Conservation (phyloP, 2,888 invertebrate genomes). For the Tuberolachnus salignus region DNA sequence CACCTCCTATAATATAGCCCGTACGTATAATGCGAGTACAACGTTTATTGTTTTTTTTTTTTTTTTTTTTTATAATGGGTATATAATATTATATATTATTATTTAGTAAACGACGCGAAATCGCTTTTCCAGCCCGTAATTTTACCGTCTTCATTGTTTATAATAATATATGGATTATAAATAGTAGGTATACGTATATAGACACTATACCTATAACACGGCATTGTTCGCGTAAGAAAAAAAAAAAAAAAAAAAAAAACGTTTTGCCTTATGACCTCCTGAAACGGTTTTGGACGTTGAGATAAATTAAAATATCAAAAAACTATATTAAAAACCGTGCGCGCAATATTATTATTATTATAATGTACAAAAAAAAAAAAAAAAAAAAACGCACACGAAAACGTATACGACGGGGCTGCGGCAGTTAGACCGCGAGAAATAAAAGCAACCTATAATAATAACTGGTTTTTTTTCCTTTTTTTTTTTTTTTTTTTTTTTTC, state of each 20-base stretch:
- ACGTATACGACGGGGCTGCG: too few relatives aligned
- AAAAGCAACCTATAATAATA: too few relatives aligned
- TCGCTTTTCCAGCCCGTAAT: conserved; percentile 27
- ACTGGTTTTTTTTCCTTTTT: too few relatives aligned
- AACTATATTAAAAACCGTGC: background rate
- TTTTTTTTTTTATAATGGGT: background rate
- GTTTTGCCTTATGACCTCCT: conserved; percentile 26
- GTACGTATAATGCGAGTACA: too few relatives aligned
- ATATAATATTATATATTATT: background rate
- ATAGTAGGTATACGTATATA: too few relatives aligned
- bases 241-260: background rate
- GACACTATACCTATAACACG: background rate
- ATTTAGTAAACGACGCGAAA: conserved; percentile 15
- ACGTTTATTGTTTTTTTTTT: conserved; percentile 43
- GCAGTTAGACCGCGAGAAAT: too few relatives aligned
- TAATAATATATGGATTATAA: background rate
- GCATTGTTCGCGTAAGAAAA: conserved; percentile 29
- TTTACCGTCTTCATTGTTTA: conserved; percentile 37
- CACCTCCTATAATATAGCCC: background rate
- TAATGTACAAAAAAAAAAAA: too few relatives aligned
- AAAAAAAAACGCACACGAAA: too few relatives aligned
- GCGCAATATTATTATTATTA: too few relatives aligned
- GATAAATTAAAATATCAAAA: conserved; percentile 1
- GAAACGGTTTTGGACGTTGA: background rate
- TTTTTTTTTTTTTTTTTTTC: too few relatives aligned